A percentile compares a stretch with the other conserved stretches of the same genome.
phyloP scores from a whole-genome alignment of 2,113 vertebrate genomes.

The Zapus hudsonius region DNA sequence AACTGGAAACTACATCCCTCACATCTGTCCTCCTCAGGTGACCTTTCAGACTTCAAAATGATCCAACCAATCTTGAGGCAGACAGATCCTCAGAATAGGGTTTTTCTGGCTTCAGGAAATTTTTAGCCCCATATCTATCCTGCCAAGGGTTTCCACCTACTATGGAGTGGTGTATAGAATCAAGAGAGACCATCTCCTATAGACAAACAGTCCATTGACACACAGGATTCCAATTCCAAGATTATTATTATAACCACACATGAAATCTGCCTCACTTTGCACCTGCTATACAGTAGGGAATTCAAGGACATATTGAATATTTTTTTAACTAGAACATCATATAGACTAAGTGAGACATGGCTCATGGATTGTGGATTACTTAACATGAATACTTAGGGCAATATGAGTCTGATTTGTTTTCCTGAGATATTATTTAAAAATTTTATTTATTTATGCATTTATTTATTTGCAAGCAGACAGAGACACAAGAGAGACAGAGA shows the following conservation, averaged over 20 bases:
- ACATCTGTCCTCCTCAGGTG: neutral
- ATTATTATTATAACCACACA: neutral
- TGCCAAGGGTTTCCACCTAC: neutral
- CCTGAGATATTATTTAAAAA: too few relatives aligned
- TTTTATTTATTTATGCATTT: neutral
- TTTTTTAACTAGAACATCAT: constrained; percentile 26
- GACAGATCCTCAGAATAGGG: neutral
- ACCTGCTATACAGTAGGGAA: neutral
- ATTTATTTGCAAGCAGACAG: too few relatives aligned
- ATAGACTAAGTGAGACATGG: neutral
- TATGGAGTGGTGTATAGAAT: neutral
- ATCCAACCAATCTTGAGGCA: neutral
- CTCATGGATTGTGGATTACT: constrained; percentile 40
- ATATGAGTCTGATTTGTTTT: neutral
- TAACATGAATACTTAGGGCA: constrained; percentile 31
- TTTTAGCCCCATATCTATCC: neutral
- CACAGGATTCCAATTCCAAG: neutral
- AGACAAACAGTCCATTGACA: neutral
- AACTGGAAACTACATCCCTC: neutral
- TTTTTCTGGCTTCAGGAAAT: neutral
- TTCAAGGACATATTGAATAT: constrained; percentile 41
- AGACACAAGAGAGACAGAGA: too few relatives aligned
- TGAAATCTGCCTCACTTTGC: neutral
- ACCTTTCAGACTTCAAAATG: neutral
- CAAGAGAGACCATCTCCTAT: neutral